Conservation (phyloP, 2,797 vertebrate genomes). For the Poeciliopsis paucimaculata region DNA sequence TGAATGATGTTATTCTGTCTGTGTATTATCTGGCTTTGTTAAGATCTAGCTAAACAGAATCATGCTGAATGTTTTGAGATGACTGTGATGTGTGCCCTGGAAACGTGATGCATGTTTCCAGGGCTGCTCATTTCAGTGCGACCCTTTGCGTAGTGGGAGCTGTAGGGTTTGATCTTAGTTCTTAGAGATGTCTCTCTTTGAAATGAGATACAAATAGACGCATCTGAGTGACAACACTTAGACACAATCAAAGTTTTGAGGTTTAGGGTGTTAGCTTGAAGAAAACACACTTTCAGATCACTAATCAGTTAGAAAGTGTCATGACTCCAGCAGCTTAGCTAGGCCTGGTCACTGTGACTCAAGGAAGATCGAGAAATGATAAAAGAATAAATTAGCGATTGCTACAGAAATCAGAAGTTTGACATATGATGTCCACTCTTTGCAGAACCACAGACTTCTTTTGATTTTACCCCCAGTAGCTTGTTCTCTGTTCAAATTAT, state of each 20-base stretch:
- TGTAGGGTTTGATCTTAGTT: background rate
- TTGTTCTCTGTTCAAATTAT: constrained; percentile 11
- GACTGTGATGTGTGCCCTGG: too few species aligned
- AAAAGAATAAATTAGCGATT: constrained; percentile 23
- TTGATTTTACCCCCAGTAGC: constrained; percentile 6
- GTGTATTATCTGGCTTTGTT: constrained; percentile 5
- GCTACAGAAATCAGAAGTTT: background rate
- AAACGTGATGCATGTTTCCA: constrained; percentile 28
- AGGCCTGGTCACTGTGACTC: constrained; percentile 21
- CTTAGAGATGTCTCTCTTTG: constrained; percentile 10
- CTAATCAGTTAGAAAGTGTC: constrained; percentile 23
- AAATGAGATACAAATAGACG: constrained; percentile 19
- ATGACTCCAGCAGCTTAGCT: constrained; percentile 10
- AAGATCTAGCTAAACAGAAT: constrained; percentile 24
- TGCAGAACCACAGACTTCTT: background rate
- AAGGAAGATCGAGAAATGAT: constrained; percentile 26
- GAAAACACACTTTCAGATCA: constrained; percentile 10
- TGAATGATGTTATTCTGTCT: constrained; percentile 29
- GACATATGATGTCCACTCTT: background rate
- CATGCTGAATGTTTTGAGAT: constrained; percentile 10
- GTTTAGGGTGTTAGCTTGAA: background rate
- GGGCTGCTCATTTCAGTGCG: constrained; percentile 4
- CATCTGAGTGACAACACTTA: constrained; percentile 5
- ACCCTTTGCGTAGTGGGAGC: background rate
- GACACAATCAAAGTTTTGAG: constrained; percentile 4